Evolutionary conservation across 1,140 invertebrate genomes (phyloP), one percentile per base, ranked within the genome.

Genomic region (Acromyrmex heyeri): DNA sequence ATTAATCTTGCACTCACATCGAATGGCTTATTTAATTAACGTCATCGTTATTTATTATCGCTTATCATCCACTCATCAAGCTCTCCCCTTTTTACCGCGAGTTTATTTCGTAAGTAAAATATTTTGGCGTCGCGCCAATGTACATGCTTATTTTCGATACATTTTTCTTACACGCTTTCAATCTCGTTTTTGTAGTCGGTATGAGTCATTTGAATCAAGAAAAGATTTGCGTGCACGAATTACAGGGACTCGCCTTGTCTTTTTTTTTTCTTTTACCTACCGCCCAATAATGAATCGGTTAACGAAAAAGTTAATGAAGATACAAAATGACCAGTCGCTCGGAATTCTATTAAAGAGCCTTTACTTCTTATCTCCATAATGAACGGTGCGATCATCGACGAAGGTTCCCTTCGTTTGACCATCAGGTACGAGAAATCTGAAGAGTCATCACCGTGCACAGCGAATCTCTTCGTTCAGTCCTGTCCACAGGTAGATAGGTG

Each of bases 401-500:
- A 86, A 44, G 73, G 57, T 88, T 65, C 78, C 65, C 34, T 73
- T 70, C 85, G 75, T 24, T 75, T 57, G 59, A 83, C 76, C 83
- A 64, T 88, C 81, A 81, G 72, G 69, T 73, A 85, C 61, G 88
- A 76, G 91, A 91, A 92, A 92, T 91, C 82, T 86, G 77, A 88
- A 88, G 87, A 92, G 92, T 92, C 92, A 92, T 92, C 89, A 57
- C 34, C 55, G 86, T 62, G 57, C 85, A 78, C 87, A 62, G 78
- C 69, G 72, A 70, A 87, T 86, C 30, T 70, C 59, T 69, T 61
- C 53, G 30, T 67, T 10, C 27, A 24, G 24, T 34, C 14, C 30
- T 73, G 18, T 21, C 12, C 6, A 7, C 69, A 44, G 48, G 14
- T 61, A 72, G 24, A 55, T 27, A 67, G 30, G 53, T 81, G 24